A percentile compares a stretch with the other conserved stretches of the same genome.
Evolutionary conservation across 2,888 invertebrate genomes (phyloP).

Genomic region (Stictocephala bisonia): DNA sequence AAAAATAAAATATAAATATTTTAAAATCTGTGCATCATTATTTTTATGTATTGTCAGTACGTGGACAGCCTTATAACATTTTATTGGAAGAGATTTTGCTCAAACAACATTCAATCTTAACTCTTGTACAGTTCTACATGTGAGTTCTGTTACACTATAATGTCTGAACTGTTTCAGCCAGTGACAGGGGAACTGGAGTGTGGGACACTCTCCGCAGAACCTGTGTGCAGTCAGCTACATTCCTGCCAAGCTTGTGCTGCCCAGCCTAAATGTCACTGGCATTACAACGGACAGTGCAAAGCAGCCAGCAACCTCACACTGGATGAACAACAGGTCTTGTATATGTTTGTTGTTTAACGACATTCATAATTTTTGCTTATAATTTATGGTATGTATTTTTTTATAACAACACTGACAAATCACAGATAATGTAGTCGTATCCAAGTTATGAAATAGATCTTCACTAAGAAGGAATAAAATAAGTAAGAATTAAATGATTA

Average conservation of each 20-base stretch:
- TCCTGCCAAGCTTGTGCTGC: constrained; percentile 88
- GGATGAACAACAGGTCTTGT: constrained; percentile 51
- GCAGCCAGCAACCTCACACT: constrained; percentile 50
- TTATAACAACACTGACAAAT: constrained; percentile 49
- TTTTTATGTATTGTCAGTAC: no score
- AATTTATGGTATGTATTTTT: not conserved
- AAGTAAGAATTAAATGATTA: no score
- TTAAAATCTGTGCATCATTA: no score
- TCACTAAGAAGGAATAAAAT: no score
- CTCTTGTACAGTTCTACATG: not conserved
- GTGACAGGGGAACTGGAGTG: constrained; percentile 72
- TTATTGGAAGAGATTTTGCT: no score
- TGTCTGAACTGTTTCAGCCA: constrained; percentile 61
- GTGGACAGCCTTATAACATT: no score
- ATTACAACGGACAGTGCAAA: constrained; percentile 67
- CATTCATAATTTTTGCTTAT: not conserved
- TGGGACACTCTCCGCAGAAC: constrained; percentile 69
- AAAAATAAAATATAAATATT: no score
- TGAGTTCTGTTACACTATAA: not conserved
- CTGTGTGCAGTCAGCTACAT: constrained; percentile 82
- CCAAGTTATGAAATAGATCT: no score
- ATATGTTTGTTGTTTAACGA: not conserved
- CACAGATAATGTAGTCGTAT: no score
- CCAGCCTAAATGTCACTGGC: constrained; percentile 75
- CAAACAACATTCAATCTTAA: not conserved